Evolutionary conservation across 2,888 invertebrate genomes (phyloP).

Genomic region (Epinotia demarniana): DNA sequence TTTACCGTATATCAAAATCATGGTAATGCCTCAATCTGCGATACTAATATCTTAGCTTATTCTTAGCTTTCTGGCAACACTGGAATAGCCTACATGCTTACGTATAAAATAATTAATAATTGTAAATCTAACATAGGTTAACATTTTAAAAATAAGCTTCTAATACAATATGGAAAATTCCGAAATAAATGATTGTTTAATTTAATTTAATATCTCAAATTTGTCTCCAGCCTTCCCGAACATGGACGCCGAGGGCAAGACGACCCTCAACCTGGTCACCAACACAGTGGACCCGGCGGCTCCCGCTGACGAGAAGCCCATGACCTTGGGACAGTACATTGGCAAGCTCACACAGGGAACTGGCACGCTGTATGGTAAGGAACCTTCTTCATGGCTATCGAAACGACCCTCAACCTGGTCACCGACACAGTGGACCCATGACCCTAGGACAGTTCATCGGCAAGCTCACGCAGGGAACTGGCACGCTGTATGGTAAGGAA

Average conservation of each 20-base stretch:
- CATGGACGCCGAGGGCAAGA: conserved; percentile 94
- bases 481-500: conserved; percentile 86
- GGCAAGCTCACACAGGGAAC: conserved; percentile 93
- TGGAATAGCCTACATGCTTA: no score
- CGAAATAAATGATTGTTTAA: no score
- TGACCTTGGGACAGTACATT: conserved; percentile 92
- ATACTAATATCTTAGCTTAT: not conserved
- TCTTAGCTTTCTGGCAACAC: no score
- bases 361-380: conserved; percentile 87
- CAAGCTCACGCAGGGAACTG: conserved; percentile 91
- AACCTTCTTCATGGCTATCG: conserved; percentile 56
- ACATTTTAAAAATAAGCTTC: no score
- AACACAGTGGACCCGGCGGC: conserved; percentile 86
- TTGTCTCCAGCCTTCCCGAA: conserved; percentile 90
- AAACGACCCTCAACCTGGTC: conserved; percentile 94
- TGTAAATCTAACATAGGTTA: no score
- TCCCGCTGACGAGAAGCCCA: conserved; percentile 87
- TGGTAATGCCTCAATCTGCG: no score
- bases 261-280: conserved; percentile 91
- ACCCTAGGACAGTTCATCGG: conserved; percentile 93
- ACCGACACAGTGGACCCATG: conserved; percentile 86
- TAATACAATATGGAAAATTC: no score
- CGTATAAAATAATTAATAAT: no score
- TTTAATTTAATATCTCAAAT: no score
- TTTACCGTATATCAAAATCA: no score